Conservation (phyloP, 2,797 vertebrate genomes). For the Mus spretus region DNA sequence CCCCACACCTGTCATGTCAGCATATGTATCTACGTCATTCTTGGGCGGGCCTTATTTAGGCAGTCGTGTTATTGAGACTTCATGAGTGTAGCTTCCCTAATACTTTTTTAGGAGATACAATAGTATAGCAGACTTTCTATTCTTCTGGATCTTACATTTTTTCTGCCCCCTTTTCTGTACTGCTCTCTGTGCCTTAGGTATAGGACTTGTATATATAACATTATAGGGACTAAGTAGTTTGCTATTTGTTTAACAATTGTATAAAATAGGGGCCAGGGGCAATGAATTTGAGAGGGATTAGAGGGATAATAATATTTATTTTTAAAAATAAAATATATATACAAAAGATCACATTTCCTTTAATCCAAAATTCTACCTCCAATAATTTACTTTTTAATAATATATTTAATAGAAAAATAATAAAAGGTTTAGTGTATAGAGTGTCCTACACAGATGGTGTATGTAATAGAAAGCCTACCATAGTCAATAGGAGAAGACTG, state of each 20-base stretch:
- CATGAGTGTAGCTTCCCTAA: background rate
- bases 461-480: background rate
- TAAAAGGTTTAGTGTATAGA: background rate
- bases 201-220: background rate
- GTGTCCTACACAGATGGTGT: background rate
- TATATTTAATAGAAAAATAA: conserved; percentile 9
- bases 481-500: background rate
- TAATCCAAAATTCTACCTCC: background rate
- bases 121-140: no score
- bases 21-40: background rate
- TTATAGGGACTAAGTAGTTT: no score
- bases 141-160: background rate
- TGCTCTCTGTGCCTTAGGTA: background rate
- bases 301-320: background rate
- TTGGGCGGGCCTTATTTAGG: background rate
- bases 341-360: background rate
- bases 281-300: background rate
- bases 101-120: no score
- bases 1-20: background rate
- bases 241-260: background rate
- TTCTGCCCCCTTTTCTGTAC: background rate
- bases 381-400: background rate
- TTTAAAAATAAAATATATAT: background rate
- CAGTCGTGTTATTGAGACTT: background rate
- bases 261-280: background rate